These are phyloP conservation scores for Callyntrura guangdongensis DNA, from an alignment of 2,888 invertebrate species.

Conservation along the genomic window DNA sequence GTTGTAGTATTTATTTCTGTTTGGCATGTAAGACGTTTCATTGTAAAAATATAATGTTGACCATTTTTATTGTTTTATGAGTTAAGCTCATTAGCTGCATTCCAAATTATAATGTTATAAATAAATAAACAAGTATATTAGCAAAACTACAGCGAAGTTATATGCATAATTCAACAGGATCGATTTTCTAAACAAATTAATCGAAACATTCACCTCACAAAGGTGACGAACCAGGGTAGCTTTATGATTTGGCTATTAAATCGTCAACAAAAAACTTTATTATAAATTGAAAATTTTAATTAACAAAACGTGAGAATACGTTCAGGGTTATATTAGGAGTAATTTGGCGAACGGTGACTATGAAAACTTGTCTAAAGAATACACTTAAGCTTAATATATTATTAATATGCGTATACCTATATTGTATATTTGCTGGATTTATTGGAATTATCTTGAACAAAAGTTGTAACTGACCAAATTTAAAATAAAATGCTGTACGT, in stretches of 20 bases:
- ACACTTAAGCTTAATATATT: neutral
- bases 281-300: neutral
- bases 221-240: constrained; percentile 51
- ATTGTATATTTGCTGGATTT: neutral
- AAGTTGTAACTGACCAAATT: constrained; percentile 8
- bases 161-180: neutral
- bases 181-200: neutral
- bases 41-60: constrained; percentile 44
- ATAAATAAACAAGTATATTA: neutral
- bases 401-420: neutral
- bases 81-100: neutral
- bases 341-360: neutral
- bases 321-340: constrained; percentile 36
- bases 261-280: neutral
- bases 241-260: constrained; percentile 28
- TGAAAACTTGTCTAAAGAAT: neutral
- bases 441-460: neutral
- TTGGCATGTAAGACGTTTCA: neutral
- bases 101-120: constrained; percentile 19
- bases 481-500: neutral
- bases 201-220: neutral
- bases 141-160: neutral
- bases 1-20: constrained; percentile 17
- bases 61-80: constrained; percentile 32
- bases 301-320: constrained; percentile 9